Conservation (phyloP, 2,113 vertebrate genomes). For the Albula goreensis region DNA sequence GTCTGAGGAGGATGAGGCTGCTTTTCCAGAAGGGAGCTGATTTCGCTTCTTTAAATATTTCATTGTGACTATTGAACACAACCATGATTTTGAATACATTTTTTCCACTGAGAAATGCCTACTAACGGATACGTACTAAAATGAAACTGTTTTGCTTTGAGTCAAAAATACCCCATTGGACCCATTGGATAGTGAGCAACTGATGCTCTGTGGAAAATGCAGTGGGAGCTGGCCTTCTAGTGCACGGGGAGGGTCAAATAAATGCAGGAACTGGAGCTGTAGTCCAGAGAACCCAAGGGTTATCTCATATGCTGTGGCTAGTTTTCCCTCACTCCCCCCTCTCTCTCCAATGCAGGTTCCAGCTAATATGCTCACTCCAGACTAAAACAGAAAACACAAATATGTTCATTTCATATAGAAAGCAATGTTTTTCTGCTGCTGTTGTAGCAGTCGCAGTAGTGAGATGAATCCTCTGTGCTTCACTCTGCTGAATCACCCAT, state of each 20-base stretch:
- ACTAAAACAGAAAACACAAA: background rate
- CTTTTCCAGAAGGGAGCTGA: background rate
- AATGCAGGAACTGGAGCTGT: background rate
- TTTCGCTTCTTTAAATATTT: background rate
- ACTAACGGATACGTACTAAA: too few relatives aligned
- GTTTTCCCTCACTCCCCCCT: background rate
- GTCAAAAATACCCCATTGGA: background rate
- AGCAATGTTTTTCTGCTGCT: background rate
- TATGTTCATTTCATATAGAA: background rate
- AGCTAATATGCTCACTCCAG: background rate
- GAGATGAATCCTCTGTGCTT: background rate
- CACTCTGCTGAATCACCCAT: background rate
- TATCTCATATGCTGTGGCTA: background rate
- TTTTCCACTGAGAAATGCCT: too few relatives aligned
- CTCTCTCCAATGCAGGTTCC: background rate
- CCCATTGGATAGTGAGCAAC: background rate
- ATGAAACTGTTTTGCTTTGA: too few relatives aligned
- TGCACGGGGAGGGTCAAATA: background rate
- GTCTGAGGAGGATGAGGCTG: background rate
- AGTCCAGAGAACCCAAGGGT: background rate
- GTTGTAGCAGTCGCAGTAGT: background rate
- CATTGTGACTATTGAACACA: too few relatives aligned
- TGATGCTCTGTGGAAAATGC: background rate
- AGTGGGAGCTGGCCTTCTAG: background rate
- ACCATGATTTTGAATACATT: too few relatives aligned